These are phyloP conservation scores for Psittacula derbiana DNA, from an alignment of 2,797 vertebrate species.

Conservation along the genomic window DNA sequence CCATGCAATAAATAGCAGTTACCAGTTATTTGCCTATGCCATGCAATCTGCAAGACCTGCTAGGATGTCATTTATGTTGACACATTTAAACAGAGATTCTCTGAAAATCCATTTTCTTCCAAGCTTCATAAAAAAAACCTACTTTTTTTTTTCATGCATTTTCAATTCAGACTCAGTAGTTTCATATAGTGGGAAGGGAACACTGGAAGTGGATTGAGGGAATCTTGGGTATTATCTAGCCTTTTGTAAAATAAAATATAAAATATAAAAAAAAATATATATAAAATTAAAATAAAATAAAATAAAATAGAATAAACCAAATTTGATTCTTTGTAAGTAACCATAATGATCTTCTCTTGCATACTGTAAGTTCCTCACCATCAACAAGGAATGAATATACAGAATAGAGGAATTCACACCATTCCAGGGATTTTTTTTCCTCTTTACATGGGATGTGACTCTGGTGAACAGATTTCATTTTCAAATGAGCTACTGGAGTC, in stretches of 20 bases:
- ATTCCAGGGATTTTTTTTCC: background rate
- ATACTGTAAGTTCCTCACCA: background rate
- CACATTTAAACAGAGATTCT: constrained; percentile 43
- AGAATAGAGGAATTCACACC: background rate
- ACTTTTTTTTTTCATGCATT: background rate
- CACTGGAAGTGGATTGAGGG: background rate
- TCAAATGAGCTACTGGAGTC: background rate
- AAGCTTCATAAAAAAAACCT: background rate
- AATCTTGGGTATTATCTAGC: background rate
- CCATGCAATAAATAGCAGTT: constrained; percentile 51
- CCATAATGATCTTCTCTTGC: background rate
- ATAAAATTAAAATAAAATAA: background rate
- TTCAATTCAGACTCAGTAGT: constrained; percentile 1
- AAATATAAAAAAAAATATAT: background rate
- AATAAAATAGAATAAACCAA: background rate
- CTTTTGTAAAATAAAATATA: background rate
- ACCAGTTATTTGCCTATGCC: constrained; percentile 53
- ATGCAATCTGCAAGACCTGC: constrained; percentile 39
- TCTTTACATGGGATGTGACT: background rate
- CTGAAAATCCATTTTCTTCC: constrained; percentile 43
- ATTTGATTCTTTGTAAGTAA: background rate
- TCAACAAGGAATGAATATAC: background rate
- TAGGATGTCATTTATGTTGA: constrained; percentile 53
- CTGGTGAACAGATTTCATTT: background rate
- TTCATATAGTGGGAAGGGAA: background rate